phyloP scores from a whole-genome alignment of 1,140 invertebrate species.

The Euborellia annulipes region DNA sequence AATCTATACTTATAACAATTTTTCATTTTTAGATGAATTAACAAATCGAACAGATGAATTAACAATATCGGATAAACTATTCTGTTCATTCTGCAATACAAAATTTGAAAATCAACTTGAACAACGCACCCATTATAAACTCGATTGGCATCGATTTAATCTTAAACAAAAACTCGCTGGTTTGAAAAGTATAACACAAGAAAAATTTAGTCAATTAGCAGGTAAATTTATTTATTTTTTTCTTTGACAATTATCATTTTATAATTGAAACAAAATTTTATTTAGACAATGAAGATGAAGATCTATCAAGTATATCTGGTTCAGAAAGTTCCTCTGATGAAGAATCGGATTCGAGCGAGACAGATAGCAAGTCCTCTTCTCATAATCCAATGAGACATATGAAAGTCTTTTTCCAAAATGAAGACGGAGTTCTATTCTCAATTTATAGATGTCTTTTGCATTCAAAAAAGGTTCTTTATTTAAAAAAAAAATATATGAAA shows the following conservation, averaged over 20 bases:
- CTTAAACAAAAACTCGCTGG: conserved; percentile 44
- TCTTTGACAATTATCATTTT: background rate
- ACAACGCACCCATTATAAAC: conserved; percentile 43
- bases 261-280: background rate
- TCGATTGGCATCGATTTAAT: conserved; percentile 59
- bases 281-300: conserved; percentile 13
- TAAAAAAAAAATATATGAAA: too few relatives aligned
- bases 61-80: conserved; percentile 30
- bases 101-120: conserved; percentile 30
- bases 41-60: conserved; percentile 25
- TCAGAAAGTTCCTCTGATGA: conserved; percentile 30
- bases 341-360: conserved; percentile 33
- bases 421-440: conserved; percentile 47
- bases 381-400: conserved; percentile 39
- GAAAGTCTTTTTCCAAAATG: conserved; percentile 56
- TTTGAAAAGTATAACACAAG: conserved; percentile 36
- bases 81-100: conserved; percentile 37
- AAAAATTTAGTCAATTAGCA: conserved; percentile 31
- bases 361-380: conserved; percentile 21
- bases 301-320: background rate
- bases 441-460: conserved; percentile 52
- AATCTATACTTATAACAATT: too few relatives aligned
- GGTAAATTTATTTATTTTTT: conserved; percentile 22
- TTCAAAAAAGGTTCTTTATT: conserved; percentile 42
- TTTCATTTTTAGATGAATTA: conserved; percentile 16